phyloP scores from a whole-genome alignment of 2,113 vertebrate genomes.

The Anguilla japonica region DNA sequence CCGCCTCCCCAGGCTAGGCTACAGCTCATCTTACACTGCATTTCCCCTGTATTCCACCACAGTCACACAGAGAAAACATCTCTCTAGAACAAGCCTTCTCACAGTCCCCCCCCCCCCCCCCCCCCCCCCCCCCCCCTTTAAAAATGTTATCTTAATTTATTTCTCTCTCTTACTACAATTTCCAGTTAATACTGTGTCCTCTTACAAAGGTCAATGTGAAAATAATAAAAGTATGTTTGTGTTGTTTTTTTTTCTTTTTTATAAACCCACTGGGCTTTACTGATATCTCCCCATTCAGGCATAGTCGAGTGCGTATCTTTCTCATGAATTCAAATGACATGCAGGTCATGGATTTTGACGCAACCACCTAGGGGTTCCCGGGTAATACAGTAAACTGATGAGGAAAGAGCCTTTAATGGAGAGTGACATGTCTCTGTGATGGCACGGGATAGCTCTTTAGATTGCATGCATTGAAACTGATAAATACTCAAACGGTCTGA shows the following conservation, averaged over 20 bases:
- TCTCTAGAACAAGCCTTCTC: too few relatives aligned
- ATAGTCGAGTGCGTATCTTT: not conserved
- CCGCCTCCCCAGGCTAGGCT: too few relatives aligned
- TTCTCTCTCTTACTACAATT: too few relatives aligned
- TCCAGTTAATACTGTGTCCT: not conserved
- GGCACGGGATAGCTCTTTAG: not conserved
- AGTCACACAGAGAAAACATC: too few relatives aligned
- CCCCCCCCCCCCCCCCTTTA: too few relatives aligned
- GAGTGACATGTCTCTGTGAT: not conserved
- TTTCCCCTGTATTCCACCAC: too few relatives aligned
- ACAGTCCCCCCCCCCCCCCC: too few relatives aligned
- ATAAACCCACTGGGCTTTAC: not conserved
- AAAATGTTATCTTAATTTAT: too few relatives aligned
- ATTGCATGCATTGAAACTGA: not conserved
- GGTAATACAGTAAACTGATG: not conserved
- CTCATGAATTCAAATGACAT: not conserved
- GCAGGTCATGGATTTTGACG: not conserved
- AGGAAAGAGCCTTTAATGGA: not conserved
- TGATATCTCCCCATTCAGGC: not conserved
- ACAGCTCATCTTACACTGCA: too few relatives aligned
- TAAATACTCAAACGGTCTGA: not conserved
- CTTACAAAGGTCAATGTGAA: not conserved
- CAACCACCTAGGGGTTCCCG: not conserved
- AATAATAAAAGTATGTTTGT: not conserved
- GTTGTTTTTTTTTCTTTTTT: not conserved